Base-by-base conservation (phyloP, 2,797 vertebrate genomes). In the Sebastolobus alascanus region DNA sequence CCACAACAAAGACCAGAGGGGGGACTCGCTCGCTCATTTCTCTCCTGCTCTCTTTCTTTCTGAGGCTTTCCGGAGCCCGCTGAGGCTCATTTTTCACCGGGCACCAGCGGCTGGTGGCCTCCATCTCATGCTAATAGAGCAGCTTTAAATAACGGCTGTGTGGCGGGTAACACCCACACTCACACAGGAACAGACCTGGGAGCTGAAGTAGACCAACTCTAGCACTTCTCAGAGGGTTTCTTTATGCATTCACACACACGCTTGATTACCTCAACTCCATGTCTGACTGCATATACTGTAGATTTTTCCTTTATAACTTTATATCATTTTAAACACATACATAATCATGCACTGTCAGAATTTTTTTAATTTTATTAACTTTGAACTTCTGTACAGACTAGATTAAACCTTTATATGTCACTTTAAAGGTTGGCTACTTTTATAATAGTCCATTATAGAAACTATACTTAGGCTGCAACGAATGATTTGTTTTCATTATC, bases 11-110 rank as follows among this genome's bases (percentile, higher is more conserved):
- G 73, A 69, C 81, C 80, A 83, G 84, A 84, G 79, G 80, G 80
- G 80, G 72, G 84, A 68, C 79, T 84, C 77, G 67, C 80, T 84
- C 85, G 13, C 82, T 89, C 83, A 75, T 87, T 86, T 83, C 88
- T 89, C 85, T 90, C 80, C 82, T 68, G 6, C 84, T 89, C 84
- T 38, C 78, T 89, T 89, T 90, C 83, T 83, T 81, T 90, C 79
- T 40, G 55, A 68, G 71, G 89, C 90, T 95, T 93, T 93, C 92
- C 87, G 80, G 92, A 91, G 75, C 89, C 90, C 18, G 80, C 87
- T 89, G 88, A 68, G 89, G 73, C 85, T 92, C 91, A 90, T 94
- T 95, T 94, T 94, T 94, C 91, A 90, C 75, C 31, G 71, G 77
- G 84, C 84, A 90, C 87, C 86, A 86, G 85, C 38, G 63, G 84